Percentiles rank a stretch among this genome's conserved stretches.
Evolutionary conservation across 2,113 vertebrate species (phyloP).

Genomic region (Grallaria varia): DNA sequence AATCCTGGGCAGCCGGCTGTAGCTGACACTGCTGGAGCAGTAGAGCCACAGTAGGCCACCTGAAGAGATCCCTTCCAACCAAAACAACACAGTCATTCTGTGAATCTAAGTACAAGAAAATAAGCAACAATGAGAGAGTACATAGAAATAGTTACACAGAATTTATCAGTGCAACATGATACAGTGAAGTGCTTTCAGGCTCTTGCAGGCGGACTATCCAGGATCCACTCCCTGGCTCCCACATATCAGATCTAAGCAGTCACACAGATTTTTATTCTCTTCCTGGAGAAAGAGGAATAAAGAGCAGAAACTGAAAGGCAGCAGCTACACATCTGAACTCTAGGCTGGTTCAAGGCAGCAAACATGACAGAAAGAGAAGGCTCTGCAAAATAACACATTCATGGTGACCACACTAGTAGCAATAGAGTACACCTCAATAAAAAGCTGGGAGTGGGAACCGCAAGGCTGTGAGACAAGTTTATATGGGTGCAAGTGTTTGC

Average conservation of each 20-base stretch:
- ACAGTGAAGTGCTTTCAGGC: neutral
- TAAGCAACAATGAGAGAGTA: neutral
- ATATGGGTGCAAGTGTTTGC: neutral
- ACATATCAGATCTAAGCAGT: neutral
- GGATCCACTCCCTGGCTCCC: neutral
- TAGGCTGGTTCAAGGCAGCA: neutral
- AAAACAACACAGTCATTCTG: neutral
- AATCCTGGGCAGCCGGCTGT: neutral
- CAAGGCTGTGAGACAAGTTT: neutral
- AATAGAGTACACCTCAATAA: neutral
- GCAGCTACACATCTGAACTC: neutral
- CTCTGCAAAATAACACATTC: neutral
- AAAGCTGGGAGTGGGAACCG: neutral
- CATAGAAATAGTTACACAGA: neutral
- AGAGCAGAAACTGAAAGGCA: neutral
- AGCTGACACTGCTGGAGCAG: neutral
- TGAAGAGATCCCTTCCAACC: neutral
- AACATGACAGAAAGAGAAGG: neutral
- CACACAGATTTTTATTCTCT: neutral
- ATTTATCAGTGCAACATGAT: neutral
- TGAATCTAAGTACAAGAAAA: neutral
- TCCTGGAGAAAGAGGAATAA: neutral
- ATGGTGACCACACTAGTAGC: neutral
- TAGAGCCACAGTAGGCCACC: neutral
- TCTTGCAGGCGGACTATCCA: neutral